Conservation (phyloP, 2,888 invertebrate genomes). For the Pyrocoelia pectoralis region DNA sequence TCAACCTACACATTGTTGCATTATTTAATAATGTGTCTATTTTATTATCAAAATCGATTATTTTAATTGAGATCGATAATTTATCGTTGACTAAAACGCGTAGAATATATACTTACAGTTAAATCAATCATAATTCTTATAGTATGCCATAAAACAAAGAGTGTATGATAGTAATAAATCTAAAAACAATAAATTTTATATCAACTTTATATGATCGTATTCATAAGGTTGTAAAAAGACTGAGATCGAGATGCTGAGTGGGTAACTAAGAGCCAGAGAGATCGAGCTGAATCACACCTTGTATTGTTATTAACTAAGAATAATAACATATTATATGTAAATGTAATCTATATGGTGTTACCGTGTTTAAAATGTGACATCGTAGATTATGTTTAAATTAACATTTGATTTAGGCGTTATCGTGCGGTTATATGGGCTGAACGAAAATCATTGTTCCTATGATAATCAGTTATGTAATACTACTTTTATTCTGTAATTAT, state of each 20-base stretch:
- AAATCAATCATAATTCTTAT: too few species aligned
- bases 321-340: constrained; percentile 62
- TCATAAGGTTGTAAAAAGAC: neutral
- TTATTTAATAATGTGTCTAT: too few species aligned
- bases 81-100: too few species aligned
- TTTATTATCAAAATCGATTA: too few species aligned
- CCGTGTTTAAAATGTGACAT: constrained; percentile 57
- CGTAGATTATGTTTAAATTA: constrained; percentile 57
- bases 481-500: constrained; percentile 30
- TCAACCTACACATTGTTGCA: too few species aligned
- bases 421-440: constrained; percentile 53
- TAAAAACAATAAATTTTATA: too few species aligned
- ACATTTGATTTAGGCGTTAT: constrained; percentile 59
- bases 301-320: constrained; percentile 61
- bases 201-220: neutral
- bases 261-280: constrained; percentile 46
- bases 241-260: constrained; percentile 35
- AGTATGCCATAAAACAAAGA: neutral
- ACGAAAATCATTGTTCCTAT: constrained; percentile 60
- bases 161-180: neutral
- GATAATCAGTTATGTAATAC: constrained; percentile 47
- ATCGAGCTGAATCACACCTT: constrained; percentile 54
- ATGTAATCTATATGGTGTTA: constrained; percentile 53
- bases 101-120: too few species aligned
- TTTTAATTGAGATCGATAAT: too few species aligned